Base-by-base conservation (phyloP, 2,797 vertebrate genomes). In the Pipistrellus pipistrellus region DNA sequence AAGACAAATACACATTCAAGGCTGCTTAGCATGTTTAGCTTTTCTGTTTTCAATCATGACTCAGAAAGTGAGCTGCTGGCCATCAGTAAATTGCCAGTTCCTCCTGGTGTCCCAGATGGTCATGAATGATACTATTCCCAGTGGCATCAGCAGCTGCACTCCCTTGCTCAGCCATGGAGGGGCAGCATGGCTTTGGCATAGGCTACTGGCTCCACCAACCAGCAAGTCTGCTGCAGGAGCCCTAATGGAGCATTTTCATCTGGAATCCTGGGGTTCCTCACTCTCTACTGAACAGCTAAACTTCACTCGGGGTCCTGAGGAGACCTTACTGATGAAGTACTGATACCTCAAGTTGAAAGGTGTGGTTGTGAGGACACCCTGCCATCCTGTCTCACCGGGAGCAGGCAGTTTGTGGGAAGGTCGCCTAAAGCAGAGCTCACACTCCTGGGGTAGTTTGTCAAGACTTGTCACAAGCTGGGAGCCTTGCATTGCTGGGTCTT, bases 121-220 rank as follows among this genome's bases (percentile, higher is more conserved):
- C 44, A 44, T 35, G 30, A 59, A 25, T 12, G 73, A 46, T 20
- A 55, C 38, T 59, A 44, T 72, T 72, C n/a, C 66, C 2, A 12
- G 41, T 0, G 15, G 6, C 55, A 57, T 1, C 8, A n/a, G 62
- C 11, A 6, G 41, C 55, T 95, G 93, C 57, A 96, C 87, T 96
- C 90, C 84, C 77, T 25, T 8, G 4, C 72, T 94, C 69, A 27
- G 62, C 95, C 91, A 83, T 71, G 30, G 57, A 92, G 84, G 82
- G 91, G 91, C 93, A 96, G 92, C 46, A 75, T 72, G 90, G 59
- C 35, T 85, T 59, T 1, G 6, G 69, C 1, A 3, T 17, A 57
- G 53, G 66, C 27, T 41, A 27, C 35, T 6, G 75, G 15, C 13
- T 72, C 46, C 41, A 4, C 1, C 9, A 55, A 27, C 21, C 17